Evolutionary conservation across 2,888 invertebrate genomes (phyloP).

Genomic region (Patella ulyssiponensis): DNA sequence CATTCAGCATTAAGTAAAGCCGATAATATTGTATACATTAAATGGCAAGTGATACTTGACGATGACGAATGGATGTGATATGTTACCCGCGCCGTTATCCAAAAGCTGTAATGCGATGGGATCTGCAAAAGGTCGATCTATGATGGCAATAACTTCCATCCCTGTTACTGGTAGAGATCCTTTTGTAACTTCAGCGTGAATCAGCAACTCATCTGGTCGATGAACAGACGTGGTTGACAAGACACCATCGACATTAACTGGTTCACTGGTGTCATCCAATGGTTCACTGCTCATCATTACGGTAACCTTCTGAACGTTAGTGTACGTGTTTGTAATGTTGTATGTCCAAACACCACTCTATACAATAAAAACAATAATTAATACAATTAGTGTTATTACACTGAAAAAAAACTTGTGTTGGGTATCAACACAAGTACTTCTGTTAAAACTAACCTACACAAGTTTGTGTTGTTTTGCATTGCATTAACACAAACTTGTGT

Average conservation of each 20-base stretch:
- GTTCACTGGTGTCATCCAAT: not conserved
- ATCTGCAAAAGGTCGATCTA: slow-evolving; percentile 39
- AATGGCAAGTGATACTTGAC: not conserved
- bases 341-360: slow-evolving; percentile 39
- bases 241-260: slow-evolving; percentile 27
- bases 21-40: not conserved
- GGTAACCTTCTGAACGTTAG: slow-evolving; percentile 22
- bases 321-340: slow-evolving; percentile 19
- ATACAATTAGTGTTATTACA: too few relatives aligned
- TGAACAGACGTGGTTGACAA: slow-evolving; percentile 24
- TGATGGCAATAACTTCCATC: slow-evolving; percentile 47
- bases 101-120: slow-evolving; percentile 31
- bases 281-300: slow-evolving; percentile 33
- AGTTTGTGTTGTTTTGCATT: too few relatives aligned
- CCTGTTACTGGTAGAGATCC: slow-evolving; percentile 46
- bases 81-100: slow-evolving; percentile 57
- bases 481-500: too few relatives aligned
- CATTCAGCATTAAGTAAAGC: not conserved
- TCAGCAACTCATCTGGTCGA: slow-evolving; percentile 29
- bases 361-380: not conserved
- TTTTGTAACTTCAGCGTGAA: slow-evolving; percentile 50
- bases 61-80: not conserved
- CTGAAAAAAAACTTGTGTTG: too few relatives aligned
- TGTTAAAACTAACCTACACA: too few relatives aligned
- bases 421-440: too few relatives aligned